Evolutionary conservation across 2,113 vertebrate species (phyloP), one percentile per base, ranked within the genome.

Genomic region (Peromyscus maniculatus): DNA sequence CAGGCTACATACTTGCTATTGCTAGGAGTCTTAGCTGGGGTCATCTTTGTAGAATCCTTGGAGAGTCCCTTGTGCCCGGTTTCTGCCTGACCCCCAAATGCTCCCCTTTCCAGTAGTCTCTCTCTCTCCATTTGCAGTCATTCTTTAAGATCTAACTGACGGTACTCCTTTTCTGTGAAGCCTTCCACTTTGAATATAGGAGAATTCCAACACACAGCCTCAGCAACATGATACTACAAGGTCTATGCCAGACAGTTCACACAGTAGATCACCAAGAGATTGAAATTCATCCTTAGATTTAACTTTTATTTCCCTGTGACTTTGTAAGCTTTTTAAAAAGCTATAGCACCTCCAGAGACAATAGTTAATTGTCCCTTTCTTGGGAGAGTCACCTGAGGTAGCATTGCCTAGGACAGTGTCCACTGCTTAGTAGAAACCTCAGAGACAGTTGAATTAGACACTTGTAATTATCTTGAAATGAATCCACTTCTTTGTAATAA

Each of bases 261-360:
- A 66, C 22, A 39, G 78, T 90, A 39, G 22, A 62, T 86, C 2
- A 82, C 22, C 0, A 52, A 80, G 7, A 6, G 3, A 3, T 92
- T 97, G 17, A 78, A 62, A 91, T 87, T 91, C 6, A 95, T 93
- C 43, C 2, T 1, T 78, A n/a, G 59, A 67, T 62, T 96, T 97
- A 72, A 93, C 78, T 74, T 87, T 91, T 64, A 87, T 26, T 24
- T 74, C 12, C 36, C 33, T 16, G 4, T 74, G 1, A 52, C 4
- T 87, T 71, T 67, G 55, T 62, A 75, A 67, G 36, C 3, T 33
- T 79, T 88, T 52, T 55, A 2, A 64, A 64, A 86, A 83, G 7
- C 0, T 1, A 87, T 95, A 79, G 16, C 6, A 91, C 43, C 15
- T 93, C 89, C 62, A 11, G 49, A 57, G n/a, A 3, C 84, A 95